Conservation (phyloP, 1,140 invertebrate species). For the Harlomillsia oculata region DNA sequence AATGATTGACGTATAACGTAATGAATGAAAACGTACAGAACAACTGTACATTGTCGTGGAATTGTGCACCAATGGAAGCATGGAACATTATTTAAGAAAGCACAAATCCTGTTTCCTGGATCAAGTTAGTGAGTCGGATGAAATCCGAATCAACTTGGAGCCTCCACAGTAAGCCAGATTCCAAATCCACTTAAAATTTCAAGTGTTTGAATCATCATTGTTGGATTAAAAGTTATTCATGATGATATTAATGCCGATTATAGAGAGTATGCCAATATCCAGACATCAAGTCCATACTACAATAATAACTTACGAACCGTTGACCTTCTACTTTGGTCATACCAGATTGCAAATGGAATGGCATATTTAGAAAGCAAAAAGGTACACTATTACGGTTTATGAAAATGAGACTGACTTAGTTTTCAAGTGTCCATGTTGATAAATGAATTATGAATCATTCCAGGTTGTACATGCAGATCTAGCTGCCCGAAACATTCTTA, state of each 20-base stretch:
- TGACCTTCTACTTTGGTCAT: constrained; percentile 2
- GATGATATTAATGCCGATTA: neutral
- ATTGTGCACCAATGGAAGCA: constrained; percentile 5
- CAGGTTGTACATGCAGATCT: constrained; percentile 22
- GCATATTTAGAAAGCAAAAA: constrained; percentile 15
- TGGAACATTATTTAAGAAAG: constrained; percentile 3
- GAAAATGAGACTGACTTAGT: neutral
- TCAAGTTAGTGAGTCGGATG: constrained; percentile 7
- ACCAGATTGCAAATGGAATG: constrained; percentile 20
- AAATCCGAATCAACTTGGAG: neutral
- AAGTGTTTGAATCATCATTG: neutral
- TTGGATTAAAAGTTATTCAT: neutral
- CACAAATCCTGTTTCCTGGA: neutral
- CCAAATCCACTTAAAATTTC: neutral
- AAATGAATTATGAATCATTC: neutral
- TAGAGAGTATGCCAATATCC: neutral
- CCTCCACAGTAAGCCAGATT: neutral
- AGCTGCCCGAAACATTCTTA: constrained; percentile 16
- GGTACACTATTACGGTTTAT: neutral
- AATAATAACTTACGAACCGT: neutral
- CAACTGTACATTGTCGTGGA: constrained; percentile 15
- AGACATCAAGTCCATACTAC: neutral
- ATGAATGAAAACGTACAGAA: neutral
- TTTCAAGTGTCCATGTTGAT: neutral
- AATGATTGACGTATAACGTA: neutral